These are phyloP conservation scores for Cotesia glomerata DNA, from an alignment of 1,140 invertebrate genomes.

Conservation along the genomic window DNA sequence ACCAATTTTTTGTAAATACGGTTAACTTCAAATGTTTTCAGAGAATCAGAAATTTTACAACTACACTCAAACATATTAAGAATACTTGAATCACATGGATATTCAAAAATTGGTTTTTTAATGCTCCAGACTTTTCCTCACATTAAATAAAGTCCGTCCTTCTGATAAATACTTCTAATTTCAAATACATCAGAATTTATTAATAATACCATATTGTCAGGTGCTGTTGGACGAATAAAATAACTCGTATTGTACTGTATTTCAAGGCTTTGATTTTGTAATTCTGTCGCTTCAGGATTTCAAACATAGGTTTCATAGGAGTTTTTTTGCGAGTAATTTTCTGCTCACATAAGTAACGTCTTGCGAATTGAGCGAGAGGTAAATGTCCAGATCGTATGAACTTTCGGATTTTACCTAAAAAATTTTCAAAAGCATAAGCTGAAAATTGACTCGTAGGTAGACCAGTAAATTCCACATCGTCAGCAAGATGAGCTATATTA, in stretches of 20 bases:
- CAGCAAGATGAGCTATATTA: constrained; percentile 21
- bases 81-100: not conserved
- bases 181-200: not conserved
- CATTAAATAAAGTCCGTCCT: not conserved
- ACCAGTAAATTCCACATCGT: constrained; percentile 12
- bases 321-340: not conserved
- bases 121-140: not conserved
- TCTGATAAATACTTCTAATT: not conserved
- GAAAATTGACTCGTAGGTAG: constrained; percentile 7
- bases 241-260: not conserved
- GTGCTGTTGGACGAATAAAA: not conserved
- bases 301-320: not conserved
- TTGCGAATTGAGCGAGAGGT: not conserved
- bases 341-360: not conserved
- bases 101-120: constrained; percentile 2
- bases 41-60: not conserved
- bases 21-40: not conserved
- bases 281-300: not conserved
- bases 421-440: constrained; percentile 27
- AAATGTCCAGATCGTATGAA: not conserved
- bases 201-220: not conserved
- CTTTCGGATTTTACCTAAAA: constrained; percentile 2
- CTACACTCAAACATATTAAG: not conserved
- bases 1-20: not conserved
- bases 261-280: not conserved